phyloP scores from a whole-genome alignment of 2,113 vertebrate genomes.

The Cephalopholis sonnerati region DNA sequence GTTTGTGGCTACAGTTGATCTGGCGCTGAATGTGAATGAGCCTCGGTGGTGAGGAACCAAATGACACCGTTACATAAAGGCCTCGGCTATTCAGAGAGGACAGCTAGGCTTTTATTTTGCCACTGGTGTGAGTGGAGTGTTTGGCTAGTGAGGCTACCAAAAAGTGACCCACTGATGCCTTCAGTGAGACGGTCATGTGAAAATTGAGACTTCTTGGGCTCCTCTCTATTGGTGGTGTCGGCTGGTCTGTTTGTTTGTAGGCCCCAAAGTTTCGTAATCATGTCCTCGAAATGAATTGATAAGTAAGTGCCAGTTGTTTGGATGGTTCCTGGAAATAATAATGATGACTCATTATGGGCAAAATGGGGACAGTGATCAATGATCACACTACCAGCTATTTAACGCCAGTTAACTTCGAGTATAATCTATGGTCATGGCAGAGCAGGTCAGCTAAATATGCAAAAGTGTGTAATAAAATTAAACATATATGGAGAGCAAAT shows the following conservation, averaged over 20 bases:
- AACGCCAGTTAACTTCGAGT: background rate
- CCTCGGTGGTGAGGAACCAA: constrained; percentile 63
- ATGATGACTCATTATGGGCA: too few relatives aligned
- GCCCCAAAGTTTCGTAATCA: background rate
- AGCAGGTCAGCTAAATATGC: background rate
- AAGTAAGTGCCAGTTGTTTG: background rate
- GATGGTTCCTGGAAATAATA: too few relatives aligned
- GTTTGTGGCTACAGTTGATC: constrained; percentile 48
- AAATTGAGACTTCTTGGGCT: background rate
- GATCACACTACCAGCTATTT: background rate
- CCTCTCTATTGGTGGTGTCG: background rate
- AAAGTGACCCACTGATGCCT: constrained; percentile 4
- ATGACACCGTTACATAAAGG: constrained; percentile 74
- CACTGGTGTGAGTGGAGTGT: background rate
- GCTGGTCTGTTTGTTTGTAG: background rate
- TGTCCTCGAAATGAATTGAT: background rate
- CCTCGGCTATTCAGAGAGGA: constrained; percentile 58
- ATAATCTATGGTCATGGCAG: background rate
- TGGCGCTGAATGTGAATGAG: constrained; percentile 76
- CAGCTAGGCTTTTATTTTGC: constrained; percentile 66
- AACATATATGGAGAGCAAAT: background rate
- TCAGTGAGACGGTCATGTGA: background rate
- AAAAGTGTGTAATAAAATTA: background rate
- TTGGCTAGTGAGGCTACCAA: background rate
- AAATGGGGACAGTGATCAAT: background rate